Evolutionary conservation across 2,888 invertebrate species (phyloP).

Genomic region (Tetragonisca angustula): DNA sequence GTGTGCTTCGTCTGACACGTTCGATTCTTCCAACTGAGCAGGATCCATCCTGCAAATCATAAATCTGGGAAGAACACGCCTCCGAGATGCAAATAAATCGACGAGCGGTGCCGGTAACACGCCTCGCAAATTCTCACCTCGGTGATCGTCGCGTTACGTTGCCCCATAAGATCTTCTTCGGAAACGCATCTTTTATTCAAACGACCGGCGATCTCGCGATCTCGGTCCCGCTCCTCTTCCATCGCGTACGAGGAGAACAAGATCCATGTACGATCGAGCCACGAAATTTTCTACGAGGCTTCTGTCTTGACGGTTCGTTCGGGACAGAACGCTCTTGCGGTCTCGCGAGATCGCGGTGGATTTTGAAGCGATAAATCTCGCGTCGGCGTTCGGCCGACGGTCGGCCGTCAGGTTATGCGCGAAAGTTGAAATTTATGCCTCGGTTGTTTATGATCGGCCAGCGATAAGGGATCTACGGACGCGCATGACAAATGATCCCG

Average conservation of each 20-base stretch:
- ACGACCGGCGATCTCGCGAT: not conserved
- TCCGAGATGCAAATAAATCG: not conserved
- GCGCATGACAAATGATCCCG: constrained; percentile 84
- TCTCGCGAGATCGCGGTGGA: constrained; percentile 63
- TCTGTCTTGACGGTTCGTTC: constrained; percentile 3
- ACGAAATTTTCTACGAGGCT: too few relatives aligned
- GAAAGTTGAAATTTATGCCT: constrained; percentile 84
- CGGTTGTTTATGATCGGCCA: constrained; percentile 84
- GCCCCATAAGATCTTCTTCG: not conserved
- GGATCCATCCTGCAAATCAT: too few relatives aligned
- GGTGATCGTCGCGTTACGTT: not conserved
- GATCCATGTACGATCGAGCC: not conserved
- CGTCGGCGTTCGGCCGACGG: constrained; percentile 76
- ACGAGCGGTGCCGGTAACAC: too few relatives aligned
- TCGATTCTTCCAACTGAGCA: not conserved
- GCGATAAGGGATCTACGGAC: constrained; percentile 84
- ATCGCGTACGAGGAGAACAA: too few relatives aligned
- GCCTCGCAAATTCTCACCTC: not conserved
- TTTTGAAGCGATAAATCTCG: constrained; percentile 82
- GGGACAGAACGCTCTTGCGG: constrained; percentile 74
- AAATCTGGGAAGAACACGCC: not conserved
- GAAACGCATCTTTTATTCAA: not conserved
- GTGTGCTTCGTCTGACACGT: not conserved
- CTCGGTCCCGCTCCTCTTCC: not conserved
- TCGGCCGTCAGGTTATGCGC: constrained; percentile 83